Base-by-base conservation (phyloP, 2,888 invertebrate species). In the Apomyelois bistriatella region DNA sequence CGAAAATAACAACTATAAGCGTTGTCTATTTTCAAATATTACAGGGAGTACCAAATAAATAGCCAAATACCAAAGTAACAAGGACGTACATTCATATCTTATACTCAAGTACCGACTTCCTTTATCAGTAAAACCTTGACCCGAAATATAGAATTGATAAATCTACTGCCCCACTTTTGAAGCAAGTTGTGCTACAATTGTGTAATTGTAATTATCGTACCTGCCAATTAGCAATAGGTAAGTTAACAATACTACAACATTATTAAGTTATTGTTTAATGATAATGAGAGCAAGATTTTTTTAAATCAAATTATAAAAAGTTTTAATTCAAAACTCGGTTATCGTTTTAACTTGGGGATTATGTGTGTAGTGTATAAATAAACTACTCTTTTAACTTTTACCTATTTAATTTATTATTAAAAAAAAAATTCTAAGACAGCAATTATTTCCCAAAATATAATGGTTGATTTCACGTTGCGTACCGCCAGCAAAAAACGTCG, bases 71-170 rank as follows among this genome's bases (percentile, higher is more conserved):
- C 22, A 22, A 22, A 22, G 2, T 3, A 36, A 36, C n/a, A 9
- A 36, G n/a, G 10, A 2, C n/a, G 36, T 3, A 36, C 36, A n/a
- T n/a, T n/a, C n/a, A 5, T 22, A 22, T 22, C 22, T 22, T 22
- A 22, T 22, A 22, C 22, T 22, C 5, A 22, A 3, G 22, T 22
- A 22, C 22, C 22, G 22, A 32, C 2, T 32, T 32, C 32, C 40
- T 59, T 59, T 52, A 56, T 58, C 59, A 55, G 62, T 60, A 70
- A 9, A 15, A 67, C 74, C 75, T 74, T 76, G 72, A 69, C 73
- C 72, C 58, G 65, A 70, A 70, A 59, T 53, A 60, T 15, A 32
- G 48, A 65, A 64, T 58, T 64, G 69, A 71, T 72, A 70, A 69
- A 67, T 64, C 64, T 65, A 60, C 57, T 66, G 70, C 58, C 66